Evolutionary conservation across 2,113 vertebrate species (phyloP).

Genomic region (Pica pica): DNA sequence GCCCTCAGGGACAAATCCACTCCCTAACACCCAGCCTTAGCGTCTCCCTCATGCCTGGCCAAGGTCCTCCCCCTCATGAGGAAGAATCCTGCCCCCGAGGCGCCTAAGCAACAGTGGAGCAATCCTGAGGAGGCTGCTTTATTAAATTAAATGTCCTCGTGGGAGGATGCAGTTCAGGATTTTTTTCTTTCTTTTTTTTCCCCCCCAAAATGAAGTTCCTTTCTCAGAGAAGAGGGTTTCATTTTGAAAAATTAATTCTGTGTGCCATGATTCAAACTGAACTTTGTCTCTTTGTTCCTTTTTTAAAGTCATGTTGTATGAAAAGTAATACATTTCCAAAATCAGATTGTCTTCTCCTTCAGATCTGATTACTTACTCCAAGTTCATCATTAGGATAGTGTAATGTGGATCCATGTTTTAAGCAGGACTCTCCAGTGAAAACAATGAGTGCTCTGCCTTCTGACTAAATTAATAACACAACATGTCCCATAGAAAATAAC

Average conservation of each 20-base stretch:
- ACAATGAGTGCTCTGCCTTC: background rate
- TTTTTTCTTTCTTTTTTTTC: background rate
- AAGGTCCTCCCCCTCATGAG: constrained; percentile 58
- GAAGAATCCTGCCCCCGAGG: constrained; percentile 61
- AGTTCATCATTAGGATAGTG: background rate
- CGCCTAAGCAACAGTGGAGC: constrained; percentile 32
- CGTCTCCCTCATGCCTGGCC: constrained; percentile 57
- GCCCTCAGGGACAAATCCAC: constrained; percentile 57
- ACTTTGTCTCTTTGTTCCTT: background rate
- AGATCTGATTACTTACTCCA: background rate
- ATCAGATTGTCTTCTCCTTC: background rate
- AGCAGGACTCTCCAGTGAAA: background rate
- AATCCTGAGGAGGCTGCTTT: constrained; percentile 47
- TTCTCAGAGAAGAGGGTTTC: background rate
- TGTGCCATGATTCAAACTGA: background rate
- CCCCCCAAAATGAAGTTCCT: background rate
- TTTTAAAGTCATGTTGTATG: background rate
- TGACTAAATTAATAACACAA: constrained; percentile 32
- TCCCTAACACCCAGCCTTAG: constrained; percentile 61
- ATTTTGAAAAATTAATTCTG: background rate
- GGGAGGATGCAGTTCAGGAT: constrained; percentile 14
- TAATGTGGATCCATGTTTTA: background rate
- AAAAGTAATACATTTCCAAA: background rate
- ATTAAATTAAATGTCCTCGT: constrained; percentile 55
- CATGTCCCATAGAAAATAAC: background rate